Percentiles rank a stretch among this genome's conserved stretches.
Evolutionary conservation across 2,888 invertebrate genomes (phyloP).

Genomic region (Mylabris sibirica): DNA sequence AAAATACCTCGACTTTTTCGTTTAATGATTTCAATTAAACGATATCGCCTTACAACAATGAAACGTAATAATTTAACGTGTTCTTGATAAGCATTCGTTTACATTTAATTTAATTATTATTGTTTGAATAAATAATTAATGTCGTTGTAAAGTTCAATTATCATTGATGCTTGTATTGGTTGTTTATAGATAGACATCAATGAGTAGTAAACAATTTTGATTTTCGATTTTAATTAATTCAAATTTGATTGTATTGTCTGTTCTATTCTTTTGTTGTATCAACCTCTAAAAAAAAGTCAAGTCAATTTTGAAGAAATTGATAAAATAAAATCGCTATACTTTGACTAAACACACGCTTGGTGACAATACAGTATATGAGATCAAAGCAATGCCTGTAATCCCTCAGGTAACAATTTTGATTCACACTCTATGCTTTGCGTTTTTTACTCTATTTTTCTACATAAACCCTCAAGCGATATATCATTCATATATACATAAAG

Average conservation of each 20-base stretch:
- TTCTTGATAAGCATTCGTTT: no score
- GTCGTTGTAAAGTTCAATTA: background rate
- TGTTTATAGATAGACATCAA: no score
- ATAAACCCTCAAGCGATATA: background rate
- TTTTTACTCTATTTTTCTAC: background rate
- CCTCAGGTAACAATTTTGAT: constrained; percentile 23
- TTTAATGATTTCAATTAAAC: background rate
- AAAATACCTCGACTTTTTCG: background rate
- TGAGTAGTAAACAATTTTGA: background rate
- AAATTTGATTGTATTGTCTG: constrained; percentile 9
- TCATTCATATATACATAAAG: background rate
- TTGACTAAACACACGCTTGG: background rate
- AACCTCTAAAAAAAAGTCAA: background rate
- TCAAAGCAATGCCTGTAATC: constrained; percentile 23
- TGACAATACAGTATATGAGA: constrained; percentile 15
- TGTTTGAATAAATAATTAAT: no score
- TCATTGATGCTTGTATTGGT: background rate
- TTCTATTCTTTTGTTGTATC: no score
- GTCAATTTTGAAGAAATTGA: background rate
- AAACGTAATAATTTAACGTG: no score
- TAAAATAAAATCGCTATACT: background rate
- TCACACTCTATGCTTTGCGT: background rate
- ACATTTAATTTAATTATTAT: no score
- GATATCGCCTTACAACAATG: background rate
- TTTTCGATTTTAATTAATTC: background rate